Base-by-base conservation (phyloP, 2,888 invertebrate species). In the Cylindroiulus punctatus region DNA sequence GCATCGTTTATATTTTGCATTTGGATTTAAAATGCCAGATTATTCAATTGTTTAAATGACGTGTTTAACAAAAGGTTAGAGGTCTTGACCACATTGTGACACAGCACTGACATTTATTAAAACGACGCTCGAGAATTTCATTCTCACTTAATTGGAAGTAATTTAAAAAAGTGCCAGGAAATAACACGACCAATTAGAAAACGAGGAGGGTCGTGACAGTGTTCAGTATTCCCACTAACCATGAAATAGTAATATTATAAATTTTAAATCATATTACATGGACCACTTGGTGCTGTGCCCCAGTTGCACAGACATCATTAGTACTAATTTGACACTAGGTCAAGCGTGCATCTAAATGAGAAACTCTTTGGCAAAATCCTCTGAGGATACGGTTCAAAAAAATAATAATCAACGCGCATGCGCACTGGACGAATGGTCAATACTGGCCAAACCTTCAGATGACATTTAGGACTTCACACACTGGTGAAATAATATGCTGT, bases 201-300 rank as follows among this genome's bases (percentile, higher is more conserved):
- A n/a, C 57, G n/a, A 57, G 22, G n/a, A 1, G 22, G 4, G 57
- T 8, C 4, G 14, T 1, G 57, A 57, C 57, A 57, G 14, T 57
- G 57, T 57, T 57, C n/a, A 57, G 57, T 57, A n/a, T 57, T 19
- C n/a, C 57, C n/a, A n/a, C 57, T 57, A n/a, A 57, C 57, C 57
- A 57, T 57, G 57, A 57, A 57, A 57, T 57, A 57, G 57, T 57
- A 57, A 57, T 57, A 57, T 57, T 57, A 57, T 57, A 57, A 57
- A 57, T 57, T 57, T 57, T 57, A 22, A 57, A 57, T 57, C 57
- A 57, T 57, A 57, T 57, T 57, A 57, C n/a, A 57, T 57, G 57
- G 57, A 57, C 57, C 57, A 57, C 57, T 57, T 57, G 57, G 57
- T 57, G 57, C 57, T n/a, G n/a, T 57, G 57, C 57, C 57, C 57